Evolutionary conservation across 1,140 invertebrate genomes (phyloP), one percentile per base, ranked within the genome.

Genomic region (Polypedilum pembai): DNA sequence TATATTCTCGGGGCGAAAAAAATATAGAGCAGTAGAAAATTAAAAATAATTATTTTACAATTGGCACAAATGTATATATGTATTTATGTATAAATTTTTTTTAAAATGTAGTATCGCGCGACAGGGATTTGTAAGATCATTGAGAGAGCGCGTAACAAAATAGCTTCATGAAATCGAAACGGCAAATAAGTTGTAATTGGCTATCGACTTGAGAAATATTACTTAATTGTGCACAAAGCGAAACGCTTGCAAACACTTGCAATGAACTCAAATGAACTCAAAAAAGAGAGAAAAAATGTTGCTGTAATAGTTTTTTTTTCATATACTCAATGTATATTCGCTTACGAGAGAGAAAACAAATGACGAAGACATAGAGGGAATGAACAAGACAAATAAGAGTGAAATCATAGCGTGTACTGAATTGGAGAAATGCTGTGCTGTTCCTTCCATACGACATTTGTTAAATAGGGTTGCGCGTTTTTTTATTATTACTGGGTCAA

Each of bases 21-120:
- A 66, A 69, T 18, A 69, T 69, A 69, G 65, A 69, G 65, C 65
- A 69, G 17, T 18, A 21, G 20, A 69, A 69, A 69, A 69, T 69
- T 69, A 69, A 69, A 69, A 69, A 69, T 69, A 69, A 69, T 69
- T 69, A 69, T 21, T 69, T 69, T 69, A 69, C 65, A 69, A 69
- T 69, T 69, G 65, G 65, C 65, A 69, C 65, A 69, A 69, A 69
- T 69, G 8, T 20, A 10, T 33, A 33, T 33, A 33, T 33, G 5
- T 20, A 10, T 33, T 3, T 33, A 33, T 33, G 5, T 33, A 33
- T 5, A 33, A 1, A 33, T 33, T 33, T 33, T 33, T 33, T 33
- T 56, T 56, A 56, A n/a, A 56, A 56, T 12, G 45, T 56, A 56
- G 8, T 56, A 56, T 69, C 65, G 65, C 65, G 17, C 15, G 65